Conservation (phyloP, 2,113 vertebrate species). For the Corynorhinus townsendii region DNA sequence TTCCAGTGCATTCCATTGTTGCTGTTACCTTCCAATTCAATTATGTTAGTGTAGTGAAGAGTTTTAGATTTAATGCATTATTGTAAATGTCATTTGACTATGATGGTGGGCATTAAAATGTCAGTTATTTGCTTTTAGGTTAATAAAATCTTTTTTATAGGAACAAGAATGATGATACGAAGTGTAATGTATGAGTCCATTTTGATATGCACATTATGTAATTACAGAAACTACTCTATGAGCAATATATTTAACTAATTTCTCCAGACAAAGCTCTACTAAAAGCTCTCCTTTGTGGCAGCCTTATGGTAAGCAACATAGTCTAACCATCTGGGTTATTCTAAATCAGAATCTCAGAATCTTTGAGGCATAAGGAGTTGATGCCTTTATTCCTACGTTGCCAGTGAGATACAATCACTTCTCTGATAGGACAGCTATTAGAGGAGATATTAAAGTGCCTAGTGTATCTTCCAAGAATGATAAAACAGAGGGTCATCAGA, state of each 20-base stretch:
- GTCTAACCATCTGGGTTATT: background rate
- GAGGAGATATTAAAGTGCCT: background rate
- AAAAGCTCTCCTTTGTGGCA: background rate
- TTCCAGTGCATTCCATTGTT: conserved; percentile 5
- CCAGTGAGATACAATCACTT: conserved; percentile 26
- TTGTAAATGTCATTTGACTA: conserved; percentile 74
- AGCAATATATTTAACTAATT: conserved; percentile 51
- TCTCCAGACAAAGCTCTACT: conserved; percentile 34
- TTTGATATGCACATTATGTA: conserved; percentile 57
- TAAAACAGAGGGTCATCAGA: conserved; percentile 56
- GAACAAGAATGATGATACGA: conserved; percentile 46
- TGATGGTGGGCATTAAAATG: conserved; percentile 74
- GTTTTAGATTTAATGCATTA: conserved; percentile 66
- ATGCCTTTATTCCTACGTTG: conserved; percentile 30
- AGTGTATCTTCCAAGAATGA: conserved; percentile 22
- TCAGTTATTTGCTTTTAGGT: conserved; percentile 74
- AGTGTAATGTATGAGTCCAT: conserved; percentile 39
- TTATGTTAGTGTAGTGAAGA: conserved; percentile 72
- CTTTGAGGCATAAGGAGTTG: background rate
- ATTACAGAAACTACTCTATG: conserved; percentile 38
- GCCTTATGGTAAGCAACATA: background rate
- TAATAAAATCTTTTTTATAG: conserved; percentile 72
- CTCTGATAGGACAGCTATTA: conserved; percentile 11
- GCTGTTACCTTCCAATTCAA: conserved; percentile 66
- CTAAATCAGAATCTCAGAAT: conserved; percentile 20